phyloP scores from a whole-genome alignment of 2,113 vertebrate species.

The Arvicanthis niloticus region DNA sequence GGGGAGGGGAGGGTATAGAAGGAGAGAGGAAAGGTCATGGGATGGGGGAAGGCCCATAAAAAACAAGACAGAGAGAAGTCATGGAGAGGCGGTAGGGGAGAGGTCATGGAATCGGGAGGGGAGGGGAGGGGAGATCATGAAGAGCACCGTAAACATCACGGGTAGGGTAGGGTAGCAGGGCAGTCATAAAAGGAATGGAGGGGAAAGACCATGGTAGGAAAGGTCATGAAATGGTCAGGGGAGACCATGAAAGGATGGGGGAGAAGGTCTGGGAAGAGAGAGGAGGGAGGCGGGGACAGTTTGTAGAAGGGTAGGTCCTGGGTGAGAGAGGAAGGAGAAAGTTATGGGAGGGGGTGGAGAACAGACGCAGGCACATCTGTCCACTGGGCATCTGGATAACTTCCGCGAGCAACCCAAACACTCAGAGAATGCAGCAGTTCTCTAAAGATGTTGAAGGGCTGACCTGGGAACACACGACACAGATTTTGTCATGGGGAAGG shows the following conservation, averaged over 20 bases:
- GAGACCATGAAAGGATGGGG: not conserved
- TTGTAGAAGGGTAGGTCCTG: not conserved
- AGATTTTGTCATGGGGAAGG: not conserved
- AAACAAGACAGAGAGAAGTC: not conserved
- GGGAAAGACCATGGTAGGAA: not conserved
- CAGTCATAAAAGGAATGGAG: not conserved
- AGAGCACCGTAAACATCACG: not conserved
- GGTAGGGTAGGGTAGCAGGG: not conserved
- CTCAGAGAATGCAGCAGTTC: not conserved
- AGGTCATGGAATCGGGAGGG: not conserved
- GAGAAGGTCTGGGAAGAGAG: not conserved
- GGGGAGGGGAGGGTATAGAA: too few species aligned
- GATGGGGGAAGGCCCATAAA: too few species aligned
- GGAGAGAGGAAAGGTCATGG: not conserved
- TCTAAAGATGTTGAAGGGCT: not conserved
- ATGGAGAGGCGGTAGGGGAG: not conserved
- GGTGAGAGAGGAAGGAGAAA: not conserved
- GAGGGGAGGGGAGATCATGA: too few species aligned
- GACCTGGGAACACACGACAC: not conserved
- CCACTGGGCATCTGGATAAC: not conserved
- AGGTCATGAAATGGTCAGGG: not conserved
- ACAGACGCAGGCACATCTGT: accelerated
- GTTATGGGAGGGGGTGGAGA: accelerated
- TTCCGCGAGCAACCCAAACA: accelerated
- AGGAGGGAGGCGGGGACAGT: not conserved